Base-by-base conservation (phyloP, 2,888 invertebrate species). In the Amorpha juglandis region DNA sequence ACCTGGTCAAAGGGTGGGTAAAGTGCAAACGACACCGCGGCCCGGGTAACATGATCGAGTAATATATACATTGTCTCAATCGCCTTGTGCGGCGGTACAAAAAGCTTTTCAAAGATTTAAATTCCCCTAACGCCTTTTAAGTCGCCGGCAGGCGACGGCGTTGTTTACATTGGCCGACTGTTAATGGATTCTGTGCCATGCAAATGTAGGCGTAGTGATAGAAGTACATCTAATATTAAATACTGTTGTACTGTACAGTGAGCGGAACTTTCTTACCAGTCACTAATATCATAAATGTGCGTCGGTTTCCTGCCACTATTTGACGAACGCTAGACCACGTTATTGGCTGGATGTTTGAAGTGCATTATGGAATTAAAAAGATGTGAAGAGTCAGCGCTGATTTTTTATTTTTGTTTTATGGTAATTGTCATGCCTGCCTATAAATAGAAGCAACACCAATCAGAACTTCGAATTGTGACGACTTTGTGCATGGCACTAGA, bases 171-270 rank as follows among this genome's bases (percentile, higher is more conserved):
- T 82, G 63, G 67, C 74, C 69, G 76, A 65, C 73, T 70, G 79
- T 80, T 88, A 89, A 89, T 89, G 86, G 87, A 88, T 84, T 81
- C 79, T 78, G 84, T 78, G 75, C 71, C 75, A 77, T 82, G 78
- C 82, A 80, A 81, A 80, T 79, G 80, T 79, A 78, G 65, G 73
- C 74, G 71, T 77, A 75, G 69, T 74, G 76, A 80, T 77, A 75
- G 76, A 78, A 79, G 75, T 73, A 71, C 68, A 79, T 78, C 73
- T 74, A 73, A 74, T 79, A 71, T 77, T 76, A 35, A n/a, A n/a
- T n/a, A n/a, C n/a, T n/a, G n/a, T n/a, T n/a, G n/a, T 75, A 77
- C 58, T 38, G 58, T 8, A 42, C 55, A 2, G 11, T 14, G 38
- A n/a, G 55, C 55, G 55, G 33, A 53, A 53, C 68, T 62, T 65